Conservation (phyloP, 2,888 invertebrate species). For the Dyspetes luteomarginatus region DNA sequence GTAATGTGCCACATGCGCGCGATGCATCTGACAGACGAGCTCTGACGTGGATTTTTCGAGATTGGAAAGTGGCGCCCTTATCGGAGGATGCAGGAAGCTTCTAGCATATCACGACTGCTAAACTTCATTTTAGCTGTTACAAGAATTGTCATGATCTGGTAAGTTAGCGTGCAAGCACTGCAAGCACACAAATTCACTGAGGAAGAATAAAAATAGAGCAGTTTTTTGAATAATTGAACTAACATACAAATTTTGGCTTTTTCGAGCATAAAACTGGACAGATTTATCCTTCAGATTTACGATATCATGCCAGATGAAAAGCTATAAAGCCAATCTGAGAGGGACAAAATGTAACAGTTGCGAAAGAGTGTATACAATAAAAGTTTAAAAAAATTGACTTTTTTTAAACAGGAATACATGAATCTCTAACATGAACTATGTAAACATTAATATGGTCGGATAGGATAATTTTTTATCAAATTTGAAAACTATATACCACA, state of each 20-base stretch:
- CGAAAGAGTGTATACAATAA: no score
- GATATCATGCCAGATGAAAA: not conserved
- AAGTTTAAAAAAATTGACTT: no score
- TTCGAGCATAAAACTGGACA: no score
- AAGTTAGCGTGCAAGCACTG: not conserved
- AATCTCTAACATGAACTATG: no score
- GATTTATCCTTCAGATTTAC: no score
- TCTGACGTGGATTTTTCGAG: not conserved
- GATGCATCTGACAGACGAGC: not conserved
- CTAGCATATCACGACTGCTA: not conserved
- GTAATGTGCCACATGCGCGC: not conserved
- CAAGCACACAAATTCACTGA: no score
- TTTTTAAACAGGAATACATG: not conserved
- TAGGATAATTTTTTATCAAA: not conserved
- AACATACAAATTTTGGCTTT: no score
- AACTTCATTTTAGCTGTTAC: not conserved
- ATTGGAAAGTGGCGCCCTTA: slow-evolving; percentile 8
- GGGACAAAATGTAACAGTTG: not conserved
- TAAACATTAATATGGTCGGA: no score
- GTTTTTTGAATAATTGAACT: no score
- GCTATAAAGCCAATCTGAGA: not conserved
- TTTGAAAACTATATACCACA: not conserved
- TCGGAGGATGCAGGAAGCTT: not conserved
- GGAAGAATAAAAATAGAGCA: not conserved
- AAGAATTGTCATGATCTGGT: not conserved